Evolutionary conservation across 2,113 vertebrate species (phyloP), one percentile per base, ranked within the genome.

Genomic region (Caracal caracal): DNA sequence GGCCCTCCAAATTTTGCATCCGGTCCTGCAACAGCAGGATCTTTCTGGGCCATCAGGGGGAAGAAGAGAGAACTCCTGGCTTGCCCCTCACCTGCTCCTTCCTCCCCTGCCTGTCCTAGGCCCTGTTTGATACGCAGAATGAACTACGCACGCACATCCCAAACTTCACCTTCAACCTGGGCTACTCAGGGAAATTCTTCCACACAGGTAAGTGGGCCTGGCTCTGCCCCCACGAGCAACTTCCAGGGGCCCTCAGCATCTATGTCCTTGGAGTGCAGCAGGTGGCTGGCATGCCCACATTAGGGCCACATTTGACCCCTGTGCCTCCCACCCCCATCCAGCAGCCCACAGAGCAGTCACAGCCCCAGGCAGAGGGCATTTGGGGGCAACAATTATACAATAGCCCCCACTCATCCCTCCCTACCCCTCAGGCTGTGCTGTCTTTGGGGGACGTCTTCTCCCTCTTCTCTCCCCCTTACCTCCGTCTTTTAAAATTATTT

Each of bases 121-220:
- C 99, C 22, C 98, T 99, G 97, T 99, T 99, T 37, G 99, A 99
- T 98, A 99, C 99, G 0, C 99, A 99, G 98, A 99, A 99, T 0
- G 99, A 99, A 97, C 99, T 99, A 86, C 99, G 99, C 68, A 98
- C 98, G 93, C 99, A 99, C 96, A 99, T 99, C 98, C 99, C 99
- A 2, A 99, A 99, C 98, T 99, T 99, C 98, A 99, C 99, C 97
- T 99, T 99, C 99, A 99, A 99, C 99, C 99, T 99, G 98, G 99
- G 99, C 98, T 99, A 99, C 99, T 99, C 99, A 98, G 99, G 99
- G 98, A 99, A 99, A 99, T 99, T 99, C 98, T 99, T 99, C 98
- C 99, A 99, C 96, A 99, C 99, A 98, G 99, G 99, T 99, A 98
- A 98, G 99, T 83, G 56, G 75, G 63, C 53, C 28, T 56, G 37